phyloP scores from a whole-genome alignment of 2,797 vertebrate species.

The Hyperoplus immaculatus region DNA sequence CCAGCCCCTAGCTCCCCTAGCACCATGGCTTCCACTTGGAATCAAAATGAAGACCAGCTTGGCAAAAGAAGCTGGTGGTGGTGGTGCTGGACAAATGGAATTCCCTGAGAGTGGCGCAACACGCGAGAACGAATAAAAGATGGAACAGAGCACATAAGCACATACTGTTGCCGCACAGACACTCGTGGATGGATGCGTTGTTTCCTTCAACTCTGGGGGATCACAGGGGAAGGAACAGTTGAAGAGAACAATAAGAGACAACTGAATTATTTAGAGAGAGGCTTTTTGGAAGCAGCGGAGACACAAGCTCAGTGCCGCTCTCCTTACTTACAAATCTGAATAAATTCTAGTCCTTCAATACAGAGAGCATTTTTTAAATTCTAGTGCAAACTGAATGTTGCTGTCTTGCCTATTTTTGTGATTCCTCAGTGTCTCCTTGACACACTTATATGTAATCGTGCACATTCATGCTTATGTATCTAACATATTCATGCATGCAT shows the following conservation, averaged over 20 bases:
- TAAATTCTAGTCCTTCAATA: constrained; percentile 28
- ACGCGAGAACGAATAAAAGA: constrained; percentile 62
- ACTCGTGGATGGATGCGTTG: constrained; percentile 50
- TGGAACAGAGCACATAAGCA: constrained; percentile 49
- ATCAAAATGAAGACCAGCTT: constrained; percentile 69
- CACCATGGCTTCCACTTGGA: constrained; percentile 70
- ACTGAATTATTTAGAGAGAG: constrained; percentile 81
- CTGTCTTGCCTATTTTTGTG: not conserved
- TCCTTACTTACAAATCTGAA: constrained; percentile 45
- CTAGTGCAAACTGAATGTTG: constrained; percentile 3
- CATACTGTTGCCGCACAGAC: constrained; percentile 43
- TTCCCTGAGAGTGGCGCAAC: constrained; percentile 61
- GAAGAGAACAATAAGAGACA: constrained; percentile 76
- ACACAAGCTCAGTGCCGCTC: constrained; percentile 37
- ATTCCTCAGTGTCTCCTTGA: constrained; percentile 8
- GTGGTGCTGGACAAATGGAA: constrained; percentile 68
- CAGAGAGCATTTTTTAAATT: constrained; percentile 14
- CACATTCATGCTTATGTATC: not conserved
- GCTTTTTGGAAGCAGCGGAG: constrained; percentile 54
- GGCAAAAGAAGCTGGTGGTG: constrained; percentile 56
- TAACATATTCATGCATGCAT: constrained; percentile 7
- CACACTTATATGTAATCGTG: not conserved
- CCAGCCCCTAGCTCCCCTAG: constrained; percentile 62
- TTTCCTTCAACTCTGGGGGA: constrained; percentile 66
- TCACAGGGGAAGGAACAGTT: constrained; percentile 72